Conservation (phyloP, 2,888 invertebrate species). For the Panzeria rudis region DNA sequence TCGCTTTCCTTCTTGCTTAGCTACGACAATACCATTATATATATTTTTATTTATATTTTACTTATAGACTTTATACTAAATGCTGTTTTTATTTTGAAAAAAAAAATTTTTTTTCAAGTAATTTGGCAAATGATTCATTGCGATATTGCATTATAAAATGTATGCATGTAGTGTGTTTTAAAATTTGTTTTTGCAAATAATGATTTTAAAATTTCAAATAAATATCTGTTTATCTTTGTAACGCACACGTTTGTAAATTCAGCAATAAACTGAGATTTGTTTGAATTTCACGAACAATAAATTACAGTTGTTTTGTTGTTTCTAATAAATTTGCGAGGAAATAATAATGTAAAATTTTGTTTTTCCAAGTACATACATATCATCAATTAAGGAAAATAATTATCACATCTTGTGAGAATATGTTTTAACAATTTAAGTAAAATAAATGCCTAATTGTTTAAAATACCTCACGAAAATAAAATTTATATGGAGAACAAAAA, state of each 20-base stretch:
- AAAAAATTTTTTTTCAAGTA: background rate
- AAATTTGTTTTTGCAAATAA: background rate
- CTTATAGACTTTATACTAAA: background rate
- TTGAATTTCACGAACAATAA: slow-evolving; percentile 3
- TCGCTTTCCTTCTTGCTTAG: too few species aligned
- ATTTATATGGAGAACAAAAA: too few species aligned
- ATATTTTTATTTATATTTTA: background rate
- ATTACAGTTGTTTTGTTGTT: background rate
- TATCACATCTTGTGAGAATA: background rate
- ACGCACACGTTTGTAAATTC: background rate
- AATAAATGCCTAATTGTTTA: background rate
- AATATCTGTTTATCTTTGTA: background rate
- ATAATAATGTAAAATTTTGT: slow-evolving; percentile 16
- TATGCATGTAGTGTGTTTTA: background rate
- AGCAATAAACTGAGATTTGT: slow-evolving; percentile 22
- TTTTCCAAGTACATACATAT: background rate
- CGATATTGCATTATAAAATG: background rate
- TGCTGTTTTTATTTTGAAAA: background rate
- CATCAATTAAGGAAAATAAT: slow-evolving; percentile 3
- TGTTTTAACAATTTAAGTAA: background rate
- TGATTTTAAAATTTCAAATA: background rate
- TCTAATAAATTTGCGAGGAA: slow-evolving; percentile 20
- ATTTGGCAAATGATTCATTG: background rate
- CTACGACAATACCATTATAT: too few species aligned
- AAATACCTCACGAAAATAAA: too few species aligned